Evolutionary conservation across 2,888 invertebrate genomes (phyloP), one percentile per base, ranked within the genome.

Genomic region (Caenorhabditis sulstoni): DNA sequence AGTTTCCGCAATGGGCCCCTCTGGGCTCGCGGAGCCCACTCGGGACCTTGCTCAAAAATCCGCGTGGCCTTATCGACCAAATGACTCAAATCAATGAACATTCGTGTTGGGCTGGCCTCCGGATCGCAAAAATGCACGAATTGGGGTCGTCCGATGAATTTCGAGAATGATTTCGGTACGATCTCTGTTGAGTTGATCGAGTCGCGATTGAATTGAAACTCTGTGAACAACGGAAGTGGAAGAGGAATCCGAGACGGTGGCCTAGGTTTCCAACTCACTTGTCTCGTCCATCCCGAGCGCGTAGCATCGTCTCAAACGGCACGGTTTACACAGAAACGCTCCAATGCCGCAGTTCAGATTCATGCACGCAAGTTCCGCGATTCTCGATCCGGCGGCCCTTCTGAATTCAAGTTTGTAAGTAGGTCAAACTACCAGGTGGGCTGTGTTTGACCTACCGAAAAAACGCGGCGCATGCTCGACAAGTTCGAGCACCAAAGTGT

Each of bases 401-500:
- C 41, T 41, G 41, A 8, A 11, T n/a, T n/a, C n/a, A n/a, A n/a
- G n/a, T n/a, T n/a, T n/a, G n/a, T n/a, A n/a, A n/a, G n/a, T n/a
- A n/a, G n/a, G n/a, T n/a, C n/a, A n/a, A n/a, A n/a, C n/a, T n/a
- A n/a, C n/a, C n/a, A n/a, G n/a, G n/a, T n/a, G n/a, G n/a, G n/a
- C n/a, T n/a, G n/a, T n/a, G n/a, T n/a, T n/a, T n/a, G n/a, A n/a
- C 57, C 14, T 20, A 50, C 55, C 76, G 39, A 37, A 77, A 77
- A 45, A 77, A 67, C 39, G 58, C 58, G 11, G 67, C 67, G 29
- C 67, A 83, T 44, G 45, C 74, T 11, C 37, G 79, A 78, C 65
- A 83, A 39, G 45, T 81, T 61, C 41, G 65, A 49, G 52, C 75
- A 53, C 55, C 79, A 53, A 50, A 65, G 57, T 45, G 57, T 0